phyloP scores from a whole-genome alignment of 2,888 invertebrate genomes.

The Drosophila macrospina region DNA sequence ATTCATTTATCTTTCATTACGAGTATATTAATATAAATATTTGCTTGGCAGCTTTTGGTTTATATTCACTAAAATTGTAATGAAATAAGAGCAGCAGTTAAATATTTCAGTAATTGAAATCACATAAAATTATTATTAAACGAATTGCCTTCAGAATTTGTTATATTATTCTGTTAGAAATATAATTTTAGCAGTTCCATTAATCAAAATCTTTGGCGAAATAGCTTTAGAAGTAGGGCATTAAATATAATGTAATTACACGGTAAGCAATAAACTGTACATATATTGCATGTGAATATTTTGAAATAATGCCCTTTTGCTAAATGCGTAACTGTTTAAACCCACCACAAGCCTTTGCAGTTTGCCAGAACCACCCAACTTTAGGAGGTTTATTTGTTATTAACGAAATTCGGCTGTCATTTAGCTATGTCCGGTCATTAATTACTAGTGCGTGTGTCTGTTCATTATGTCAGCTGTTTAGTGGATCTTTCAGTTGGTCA shows the following conservation, averaged over 20 bases:
- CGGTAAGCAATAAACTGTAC: not conserved
- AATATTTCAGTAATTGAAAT: not conserved
- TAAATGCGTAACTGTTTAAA: not conserved
- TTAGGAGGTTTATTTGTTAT: constrained; percentile 19
- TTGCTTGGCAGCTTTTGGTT: not conserved
- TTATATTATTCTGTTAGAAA: too few species aligned
- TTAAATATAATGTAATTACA: not conserved
- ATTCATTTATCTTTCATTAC: constrained; percentile 12
- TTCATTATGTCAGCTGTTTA: constrained; percentile 45
- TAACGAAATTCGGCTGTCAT: constrained; percentile 56
- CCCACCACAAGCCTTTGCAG: not conserved
- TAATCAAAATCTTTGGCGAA: too few species aligned
- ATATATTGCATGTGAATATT: not conserved
- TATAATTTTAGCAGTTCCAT: too few species aligned
- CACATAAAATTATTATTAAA: too few species aligned
- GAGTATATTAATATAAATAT: constrained; percentile 3
- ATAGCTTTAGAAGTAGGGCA: too few species aligned
- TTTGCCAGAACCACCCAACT: constrained; percentile 1
- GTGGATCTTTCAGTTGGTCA: constrained; percentile 32
- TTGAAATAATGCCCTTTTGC: not conserved
- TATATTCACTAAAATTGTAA: not conserved
- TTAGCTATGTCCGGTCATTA: constrained; percentile 44
- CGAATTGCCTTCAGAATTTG: too few species aligned
- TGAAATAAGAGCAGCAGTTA: too few species aligned
- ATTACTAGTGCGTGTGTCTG: constrained; percentile 51